A percentile compares a stretch with the other conserved stretches of the same genome.
Evolutionary conservation across 2,888 invertebrate genomes (phyloP).

Genomic region (Torymus tubicola): DNA sequence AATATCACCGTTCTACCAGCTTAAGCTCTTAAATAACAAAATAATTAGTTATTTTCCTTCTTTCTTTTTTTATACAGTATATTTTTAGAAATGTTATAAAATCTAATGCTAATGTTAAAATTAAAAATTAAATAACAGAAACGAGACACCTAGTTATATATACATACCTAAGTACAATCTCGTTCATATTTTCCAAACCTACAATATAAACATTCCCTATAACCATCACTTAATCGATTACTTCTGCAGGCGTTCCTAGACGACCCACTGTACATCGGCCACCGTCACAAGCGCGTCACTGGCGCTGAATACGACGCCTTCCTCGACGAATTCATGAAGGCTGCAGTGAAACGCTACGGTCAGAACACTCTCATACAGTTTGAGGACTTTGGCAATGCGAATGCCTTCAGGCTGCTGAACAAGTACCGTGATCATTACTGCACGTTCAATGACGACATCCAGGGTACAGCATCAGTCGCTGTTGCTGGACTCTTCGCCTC

Average conservation of each 20-base stretch:
- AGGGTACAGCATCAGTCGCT: conserved; percentile 97
- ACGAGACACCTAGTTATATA: too few relatives aligned
- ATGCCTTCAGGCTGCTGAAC: conserved; percentile 94
- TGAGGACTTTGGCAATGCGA: conserved; percentile 98
- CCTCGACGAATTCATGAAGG: conserved; percentile 97
- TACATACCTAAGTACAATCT: too few relatives aligned
- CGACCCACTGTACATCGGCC: conserved; percentile 97
- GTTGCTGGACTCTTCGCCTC: conserved; percentile 95
- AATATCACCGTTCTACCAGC: too few relatives aligned
- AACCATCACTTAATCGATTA: conserved; percentile 52
- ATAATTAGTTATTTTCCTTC: too few relatives aligned
- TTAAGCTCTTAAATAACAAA: too few relatives aligned
- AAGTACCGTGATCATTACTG: conserved; percentile 93
- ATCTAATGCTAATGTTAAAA: too few relatives aligned
- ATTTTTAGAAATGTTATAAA: too few relatives aligned
- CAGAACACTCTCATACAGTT: conserved; percentile 94
- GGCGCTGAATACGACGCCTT: conserved; percentile 94
- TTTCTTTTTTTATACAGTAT: too few relatives aligned
- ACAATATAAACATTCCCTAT: neutral
- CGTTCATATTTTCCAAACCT: too few relatives aligned
- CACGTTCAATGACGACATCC: conserved; percentile 99
- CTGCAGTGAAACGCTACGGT: conserved; percentile 89
- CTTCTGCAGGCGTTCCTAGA: conserved; percentile 83
- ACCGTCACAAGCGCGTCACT: conserved; percentile 88
- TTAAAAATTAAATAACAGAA: too few relatives aligned